Conservation (phyloP, 2,113 vertebrate species). For the Lepisosteus oculatus region DNA sequence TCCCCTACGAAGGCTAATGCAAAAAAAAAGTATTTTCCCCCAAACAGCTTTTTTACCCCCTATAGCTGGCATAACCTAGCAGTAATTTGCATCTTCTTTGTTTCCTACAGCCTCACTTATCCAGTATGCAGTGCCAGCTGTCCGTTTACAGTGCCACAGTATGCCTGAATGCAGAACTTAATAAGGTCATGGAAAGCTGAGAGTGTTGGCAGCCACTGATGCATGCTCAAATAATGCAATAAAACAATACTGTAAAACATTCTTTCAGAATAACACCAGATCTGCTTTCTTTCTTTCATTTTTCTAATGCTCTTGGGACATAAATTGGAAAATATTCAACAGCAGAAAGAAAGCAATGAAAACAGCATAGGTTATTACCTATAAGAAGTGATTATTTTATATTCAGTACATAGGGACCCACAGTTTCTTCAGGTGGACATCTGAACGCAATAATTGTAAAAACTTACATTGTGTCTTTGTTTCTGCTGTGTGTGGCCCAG, state of each 20-base stretch:
- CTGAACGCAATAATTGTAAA: slow-evolving; percentile 33
- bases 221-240: slow-evolving; percentile 28
- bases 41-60: slow-evolving; percentile 29
- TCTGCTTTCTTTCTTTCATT: slow-evolving; percentile 36
- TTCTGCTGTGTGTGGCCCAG: neutral
- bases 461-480: slow-evolving; percentile 12
- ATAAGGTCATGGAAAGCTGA: slow-evolving; percentile 30
- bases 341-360: slow-evolving; percentile 20
- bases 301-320: slow-evolving; percentile 28
- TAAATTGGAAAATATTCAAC: slow-evolving; percentile 30
- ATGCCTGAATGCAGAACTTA: slow-evolving; percentile 23
- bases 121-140: slow-evolving; percentile 24
- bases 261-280: slow-evolving; percentile 25
- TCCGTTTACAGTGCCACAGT: slow-evolving; percentile 31
- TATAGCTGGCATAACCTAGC: slow-evolving; percentile 32
- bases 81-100: slow-evolving; percentile 30
- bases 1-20: neutral
- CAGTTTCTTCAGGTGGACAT: neutral
- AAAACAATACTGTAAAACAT: slow-evolving; percentile 33
- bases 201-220: slow-evolving; percentile 24
- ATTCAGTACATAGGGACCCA: no score
- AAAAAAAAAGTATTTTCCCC: slow-evolving; percentile 5
- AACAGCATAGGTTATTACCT: slow-evolving; percentile 1
- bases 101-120: slow-evolving; percentile 18
- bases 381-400: no score